phyloP scores from a whole-genome alignment of 2,797 vertebrate genomes.

The Poecilia wingei region DNA sequence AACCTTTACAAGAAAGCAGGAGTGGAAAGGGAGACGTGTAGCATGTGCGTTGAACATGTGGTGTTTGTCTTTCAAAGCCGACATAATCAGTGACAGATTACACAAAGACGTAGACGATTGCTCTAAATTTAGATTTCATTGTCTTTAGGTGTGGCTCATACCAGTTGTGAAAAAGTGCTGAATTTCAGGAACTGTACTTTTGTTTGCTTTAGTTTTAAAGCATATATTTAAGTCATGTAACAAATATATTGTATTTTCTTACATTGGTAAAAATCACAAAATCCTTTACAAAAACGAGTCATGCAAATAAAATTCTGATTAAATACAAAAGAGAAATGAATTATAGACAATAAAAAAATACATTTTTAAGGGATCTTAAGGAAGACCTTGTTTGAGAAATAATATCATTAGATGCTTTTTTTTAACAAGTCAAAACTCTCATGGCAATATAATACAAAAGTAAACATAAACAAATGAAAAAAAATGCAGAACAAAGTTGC shows the following conservation, averaged over 20 bases:
- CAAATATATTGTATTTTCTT: neutral
- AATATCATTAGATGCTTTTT: neutral
- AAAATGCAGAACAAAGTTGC: neutral
- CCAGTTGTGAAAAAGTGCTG: neutral
- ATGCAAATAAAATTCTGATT: neutral
- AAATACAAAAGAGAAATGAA: neutral
- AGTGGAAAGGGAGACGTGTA: neutral
- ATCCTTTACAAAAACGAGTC: neutral
- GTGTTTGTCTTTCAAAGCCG: conserved; percentile 12
- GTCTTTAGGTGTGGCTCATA: neutral
- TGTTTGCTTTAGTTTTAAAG: neutral
- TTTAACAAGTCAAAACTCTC: neutral
- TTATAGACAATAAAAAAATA: neutral
- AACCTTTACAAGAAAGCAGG: neutral
- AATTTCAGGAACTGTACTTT: neutral
- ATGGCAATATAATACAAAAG: neutral
- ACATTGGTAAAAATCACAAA: neutral
- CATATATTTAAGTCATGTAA: neutral
- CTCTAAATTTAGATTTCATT: conserved; percentile 9
- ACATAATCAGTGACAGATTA: conserved; percentile 63
- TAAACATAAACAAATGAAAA: no score
- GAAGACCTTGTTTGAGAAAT: neutral
- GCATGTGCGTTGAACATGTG: neutral
- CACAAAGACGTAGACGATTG: conserved; percentile 54
- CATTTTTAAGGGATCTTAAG: neutral